These are phyloP conservation scores for Pseudobourletiella spinata DNA, from an alignment of 1,140 invertebrate genomes.

Conservation along the genomic window DNA sequence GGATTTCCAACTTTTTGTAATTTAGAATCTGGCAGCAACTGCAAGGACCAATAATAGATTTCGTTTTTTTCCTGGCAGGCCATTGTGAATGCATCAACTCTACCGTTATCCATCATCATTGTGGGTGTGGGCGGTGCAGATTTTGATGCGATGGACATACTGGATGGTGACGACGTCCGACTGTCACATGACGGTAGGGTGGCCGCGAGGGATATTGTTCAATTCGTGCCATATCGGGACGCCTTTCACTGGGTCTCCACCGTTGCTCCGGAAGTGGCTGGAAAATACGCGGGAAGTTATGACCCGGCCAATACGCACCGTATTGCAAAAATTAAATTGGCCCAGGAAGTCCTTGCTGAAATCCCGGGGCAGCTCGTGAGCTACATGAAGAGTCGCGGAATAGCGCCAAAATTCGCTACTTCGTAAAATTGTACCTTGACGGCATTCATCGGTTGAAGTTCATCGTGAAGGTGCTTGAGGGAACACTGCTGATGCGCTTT, in stretches of 20 bases:
- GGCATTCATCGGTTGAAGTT: too few relatives aligned
- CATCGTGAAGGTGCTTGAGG: too few relatives aligned
- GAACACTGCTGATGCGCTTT: too few relatives aligned
- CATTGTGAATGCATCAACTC: constrained; percentile 47
- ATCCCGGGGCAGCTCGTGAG: constrained; percentile 50
- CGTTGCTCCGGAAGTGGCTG: constrained; percentile 16
- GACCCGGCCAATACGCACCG: constrained; percentile 15
- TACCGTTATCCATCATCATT: constrained; percentile 49
- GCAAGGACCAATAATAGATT: too few relatives aligned
- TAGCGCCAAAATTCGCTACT: too few relatives aligned
- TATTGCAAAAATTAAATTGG: constrained; percentile 39
- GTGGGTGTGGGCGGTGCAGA: constrained; percentile 51
- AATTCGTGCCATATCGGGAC: too few relatives aligned
- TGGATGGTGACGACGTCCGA: constrained; percentile 49
- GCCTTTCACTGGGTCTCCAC: too few relatives aligned
- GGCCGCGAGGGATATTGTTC: constrained; percentile 49
- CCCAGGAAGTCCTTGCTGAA: constrained; percentile 53
- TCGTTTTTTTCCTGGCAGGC: too few relatives aligned
- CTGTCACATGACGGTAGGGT: constrained; percentile 41
- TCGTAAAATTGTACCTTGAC: too few relatives aligned
- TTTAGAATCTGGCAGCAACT: too few relatives aligned
- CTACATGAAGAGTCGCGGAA: constrained; percentile 49
- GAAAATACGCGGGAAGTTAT: constrained; percentile 20
- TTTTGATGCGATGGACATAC: constrained; percentile 49
- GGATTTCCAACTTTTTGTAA: too few relatives aligned